Percentiles rank a stretch among this genome's conserved stretches.
These are phyloP conservation scores for Dromas ardeola DNA, from an alignment of 2,113 vertebrate genomes.

Conservation along the genomic window DNA sequence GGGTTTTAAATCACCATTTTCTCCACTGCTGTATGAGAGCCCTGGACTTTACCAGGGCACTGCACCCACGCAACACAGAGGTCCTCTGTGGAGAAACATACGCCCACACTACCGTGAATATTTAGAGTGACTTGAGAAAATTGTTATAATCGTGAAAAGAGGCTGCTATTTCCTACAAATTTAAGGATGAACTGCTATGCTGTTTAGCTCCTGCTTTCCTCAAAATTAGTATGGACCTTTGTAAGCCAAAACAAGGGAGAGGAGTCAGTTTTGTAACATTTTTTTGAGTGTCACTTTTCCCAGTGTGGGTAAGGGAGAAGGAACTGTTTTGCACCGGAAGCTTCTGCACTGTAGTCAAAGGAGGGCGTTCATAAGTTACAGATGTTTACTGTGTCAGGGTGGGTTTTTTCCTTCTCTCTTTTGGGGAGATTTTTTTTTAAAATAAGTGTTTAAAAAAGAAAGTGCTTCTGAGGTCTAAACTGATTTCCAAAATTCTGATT, in stretches of 20 bases:
- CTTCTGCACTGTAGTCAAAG: background rate
- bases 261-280: background rate
- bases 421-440: background rate
- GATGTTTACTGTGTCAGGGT: background rate
- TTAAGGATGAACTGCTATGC: background rate
- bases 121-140: background rate
- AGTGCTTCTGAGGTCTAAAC: background rate
- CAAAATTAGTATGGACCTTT: background rate
- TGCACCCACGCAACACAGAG: no score
- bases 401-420: background rate
- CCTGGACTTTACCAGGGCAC: background rate
- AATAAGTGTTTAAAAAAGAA: background rate
- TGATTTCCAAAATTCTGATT: slow-evolving; percentile 4
- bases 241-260: background rate
- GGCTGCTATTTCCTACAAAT: background rate
- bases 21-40: background rate
- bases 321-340: background rate
- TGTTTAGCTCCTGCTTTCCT: background rate
- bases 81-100: background rate
- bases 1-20: background rate
- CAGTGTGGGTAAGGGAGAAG: background rate
- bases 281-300: background rate
- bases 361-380: background rate
- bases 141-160: background rate
- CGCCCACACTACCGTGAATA: accelerated